These are phyloP conservation scores for Ametastegia equiseti DNA, from an alignment of 2,888 invertebrate genomes.

Conservation along the genomic window DNA sequence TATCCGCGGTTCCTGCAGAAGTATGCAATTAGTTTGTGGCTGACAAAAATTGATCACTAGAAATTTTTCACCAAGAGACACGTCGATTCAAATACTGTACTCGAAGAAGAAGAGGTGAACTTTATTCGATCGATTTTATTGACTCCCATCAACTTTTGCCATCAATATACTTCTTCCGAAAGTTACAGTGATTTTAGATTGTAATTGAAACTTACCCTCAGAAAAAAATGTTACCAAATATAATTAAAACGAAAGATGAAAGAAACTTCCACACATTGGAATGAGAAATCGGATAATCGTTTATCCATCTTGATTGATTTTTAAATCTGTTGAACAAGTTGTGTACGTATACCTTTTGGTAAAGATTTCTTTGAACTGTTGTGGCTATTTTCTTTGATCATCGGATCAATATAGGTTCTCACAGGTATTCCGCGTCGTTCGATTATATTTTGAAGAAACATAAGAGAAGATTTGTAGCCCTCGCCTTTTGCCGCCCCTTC, in stretches of 20 bases:
- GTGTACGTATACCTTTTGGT: neutral
- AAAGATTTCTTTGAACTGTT: neutral
- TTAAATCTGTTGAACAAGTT: neutral
- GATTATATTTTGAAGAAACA: neutral
- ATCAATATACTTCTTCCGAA: conserved; percentile 23
- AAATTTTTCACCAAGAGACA: neutral
- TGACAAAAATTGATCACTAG: neutral
- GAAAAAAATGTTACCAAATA: neutral
- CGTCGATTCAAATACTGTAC: neutral
- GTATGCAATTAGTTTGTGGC: conserved; percentile 9
- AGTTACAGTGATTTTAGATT: neutral
- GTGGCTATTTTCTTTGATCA: neutral
- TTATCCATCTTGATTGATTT: neutral
- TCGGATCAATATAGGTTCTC: neutral
- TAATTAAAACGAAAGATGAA: neutral
- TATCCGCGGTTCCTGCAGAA: neutral
- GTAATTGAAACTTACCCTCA: neutral
- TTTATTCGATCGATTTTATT: neutral
- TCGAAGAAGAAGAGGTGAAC: neutral
- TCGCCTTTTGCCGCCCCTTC: neutral
- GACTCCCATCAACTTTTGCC: conserved; percentile 1
- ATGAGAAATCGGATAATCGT: neutral
- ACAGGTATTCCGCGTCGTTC: neutral
- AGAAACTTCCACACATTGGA: neutral
- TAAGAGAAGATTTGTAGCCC: neutral